A percentile compares a stretch with the other conserved stretches of the same genome.
Evolutionary conservation across 2,888 invertebrate genomes (phyloP).

Genomic region (Campoletis raptor): DNA sequence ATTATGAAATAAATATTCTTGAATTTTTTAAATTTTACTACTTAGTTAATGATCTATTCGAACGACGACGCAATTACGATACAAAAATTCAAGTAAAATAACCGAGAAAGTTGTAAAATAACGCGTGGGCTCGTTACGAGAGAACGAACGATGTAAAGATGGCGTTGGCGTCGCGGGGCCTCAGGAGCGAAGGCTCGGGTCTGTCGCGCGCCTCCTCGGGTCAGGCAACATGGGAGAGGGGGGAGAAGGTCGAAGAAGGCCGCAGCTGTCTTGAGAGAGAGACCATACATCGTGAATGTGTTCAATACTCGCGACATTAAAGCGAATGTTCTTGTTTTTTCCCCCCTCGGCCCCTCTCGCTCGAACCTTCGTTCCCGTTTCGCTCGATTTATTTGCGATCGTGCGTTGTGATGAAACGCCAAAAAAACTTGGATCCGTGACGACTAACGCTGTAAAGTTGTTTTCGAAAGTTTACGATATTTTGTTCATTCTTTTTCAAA

Average conservation of each 20-base stretch:
- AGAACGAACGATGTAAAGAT: conserved; percentile 35
- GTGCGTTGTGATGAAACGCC: background rate
- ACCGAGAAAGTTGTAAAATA: conserved; percentile 29
- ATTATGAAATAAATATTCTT: background rate
- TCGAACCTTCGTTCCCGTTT: conserved; percentile 37
- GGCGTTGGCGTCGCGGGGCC: conserved; percentile 51
- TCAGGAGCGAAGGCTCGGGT: conserved; percentile 28
- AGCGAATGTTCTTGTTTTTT: conserved; percentile 28
- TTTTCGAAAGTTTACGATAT: background rate
- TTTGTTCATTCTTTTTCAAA: background rate
- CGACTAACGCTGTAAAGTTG: background rate
- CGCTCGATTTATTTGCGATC: conserved; percentile 25
- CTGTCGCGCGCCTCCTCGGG: conserved; percentile 28
- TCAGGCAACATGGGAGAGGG: conserved; percentile 69
- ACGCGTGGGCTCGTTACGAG: conserved; percentile 41
- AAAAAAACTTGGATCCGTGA: background rate
- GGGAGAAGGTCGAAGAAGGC: conserved; percentile 84
- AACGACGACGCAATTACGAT: background rate
- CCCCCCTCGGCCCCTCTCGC: background rate
- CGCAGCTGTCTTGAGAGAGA: conserved; percentile 76
- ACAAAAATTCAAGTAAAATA: background rate
- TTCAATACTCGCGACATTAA: conserved; percentile 35
- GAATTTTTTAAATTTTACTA: background rate
- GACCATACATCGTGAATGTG: conserved; percentile 46
- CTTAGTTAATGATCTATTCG: background rate